Evolutionary conservation across 2,797 vertebrate species (phyloP), one percentile per base, ranked within the genome.

Genomic region (Liparis tanakae): DNA sequence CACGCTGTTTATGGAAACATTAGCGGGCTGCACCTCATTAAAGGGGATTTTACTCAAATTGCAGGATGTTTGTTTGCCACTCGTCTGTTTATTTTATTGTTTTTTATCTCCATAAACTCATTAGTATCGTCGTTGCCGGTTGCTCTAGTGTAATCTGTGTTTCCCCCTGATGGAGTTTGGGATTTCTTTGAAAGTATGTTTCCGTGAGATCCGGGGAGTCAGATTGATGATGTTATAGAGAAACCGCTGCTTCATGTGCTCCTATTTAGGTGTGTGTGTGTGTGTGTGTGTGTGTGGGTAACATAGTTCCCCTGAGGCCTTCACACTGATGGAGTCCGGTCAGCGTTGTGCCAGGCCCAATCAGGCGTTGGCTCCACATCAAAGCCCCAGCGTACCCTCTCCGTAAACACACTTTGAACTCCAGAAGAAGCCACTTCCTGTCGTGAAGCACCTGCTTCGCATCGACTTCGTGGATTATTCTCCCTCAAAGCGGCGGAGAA

Each of bases 301-400:
- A 81, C 34, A 72, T 18, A 22, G 72, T 72, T 83, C 61, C 37
- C 72, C 74, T n/a, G 48, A 65, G 76, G 83, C 56, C 1, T 66
- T 78, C 46, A 39, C 76, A 69, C 25, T 20, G 43, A 82, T 62
- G 68, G 57, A 82, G 70, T 58, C 48, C 75, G 75, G 65, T 69
- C 5, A 8, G 65, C 64, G 17, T 2, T 44, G 59, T 36, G 67
- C 74, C 72, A 63, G 62, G 12, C 41, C 74, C 69, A 88, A 83
- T 86, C 85, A 80, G 82, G 70, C 55, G 43, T 22, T 83, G 82
- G 83, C 69, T 64, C 15, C 48, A 60, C 86, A 81, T 86, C 60
- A 86, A 85, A 87, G 74, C 65, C 69, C 7, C 22, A 3, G 44
- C 54, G 41, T 78, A 25, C 50, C 63, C 58, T 72, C 51, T 30